These are phyloP conservation scores for Rattus rattus DNA, from an alignment of 2,113 vertebrate genomes.

Conservation along the genomic window DNA sequence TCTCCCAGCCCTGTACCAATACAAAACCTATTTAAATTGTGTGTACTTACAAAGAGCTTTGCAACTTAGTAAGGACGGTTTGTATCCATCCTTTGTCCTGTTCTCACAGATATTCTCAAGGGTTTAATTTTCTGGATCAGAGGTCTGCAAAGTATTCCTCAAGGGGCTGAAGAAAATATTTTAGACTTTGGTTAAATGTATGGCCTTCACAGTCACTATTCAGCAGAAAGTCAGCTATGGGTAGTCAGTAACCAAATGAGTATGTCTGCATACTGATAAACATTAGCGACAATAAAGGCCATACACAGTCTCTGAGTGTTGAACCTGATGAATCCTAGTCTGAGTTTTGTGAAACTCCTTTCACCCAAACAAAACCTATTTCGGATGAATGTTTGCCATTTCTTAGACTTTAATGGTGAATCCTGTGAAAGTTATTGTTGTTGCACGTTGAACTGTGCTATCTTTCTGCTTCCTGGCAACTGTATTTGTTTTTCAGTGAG, in stretches of 20 bases:
- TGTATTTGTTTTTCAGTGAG: background rate
- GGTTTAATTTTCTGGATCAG: conserved; percentile 49
- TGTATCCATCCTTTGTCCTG: conserved; percentile 1
- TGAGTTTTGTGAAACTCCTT: background rate
- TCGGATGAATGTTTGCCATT: background rate
- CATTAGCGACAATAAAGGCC: conserved; percentile 26
- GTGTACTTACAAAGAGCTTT: conserved; percentile 27
- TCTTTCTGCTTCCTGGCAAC: background rate
- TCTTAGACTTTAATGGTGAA: background rate
- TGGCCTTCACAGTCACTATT: background rate
- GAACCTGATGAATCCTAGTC: background rate
- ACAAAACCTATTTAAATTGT: background rate
- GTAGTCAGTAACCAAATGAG: background rate
- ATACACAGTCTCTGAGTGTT: background rate
- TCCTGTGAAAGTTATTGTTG: background rate
- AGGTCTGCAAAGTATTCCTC: background rate
- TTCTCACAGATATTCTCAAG: conserved; percentile 18
- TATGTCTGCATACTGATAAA: background rate
- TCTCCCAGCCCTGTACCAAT: background rate
- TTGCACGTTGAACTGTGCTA: background rate
- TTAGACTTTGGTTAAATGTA: background rate
- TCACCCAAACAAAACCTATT: background rate
- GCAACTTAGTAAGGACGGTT: conserved; percentile 43
- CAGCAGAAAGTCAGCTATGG: background rate
- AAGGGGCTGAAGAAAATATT: background rate